Percentiles rank a stretch among this genome's conserved stretches.
Conservation (phyloP, 2,113 vertebrate species). For the Strix uralensis region DNA sequence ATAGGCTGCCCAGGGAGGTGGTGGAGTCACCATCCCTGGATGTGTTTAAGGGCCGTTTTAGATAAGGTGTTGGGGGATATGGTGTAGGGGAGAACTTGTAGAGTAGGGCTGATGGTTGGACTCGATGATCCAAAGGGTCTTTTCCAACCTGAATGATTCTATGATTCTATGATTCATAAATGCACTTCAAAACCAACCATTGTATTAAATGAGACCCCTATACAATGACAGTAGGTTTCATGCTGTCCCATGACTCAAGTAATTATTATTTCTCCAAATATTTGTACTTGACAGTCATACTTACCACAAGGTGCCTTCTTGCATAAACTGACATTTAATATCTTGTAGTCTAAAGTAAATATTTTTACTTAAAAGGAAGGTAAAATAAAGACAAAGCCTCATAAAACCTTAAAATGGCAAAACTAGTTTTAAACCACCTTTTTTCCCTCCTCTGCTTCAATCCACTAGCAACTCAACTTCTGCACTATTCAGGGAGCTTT, state of each 20-base stretch:
- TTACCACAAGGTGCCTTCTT: slow-evolving; percentile 11
- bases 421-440: background rate
- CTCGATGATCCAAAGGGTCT: no score
- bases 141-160: no score
- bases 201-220: slow-evolving; percentile 10
- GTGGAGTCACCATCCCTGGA: no score
- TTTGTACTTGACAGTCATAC: background rate
- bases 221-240: background rate
- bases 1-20: no score
- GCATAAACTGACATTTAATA: background rate
- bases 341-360: slow-evolving; percentile 48
- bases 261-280: slow-evolving; percentile 24
- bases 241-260: background rate
- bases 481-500: slow-evolving; percentile 61
- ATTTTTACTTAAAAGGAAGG: slow-evolving; percentile 24
- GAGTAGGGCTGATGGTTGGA: no score
- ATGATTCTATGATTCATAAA: background rate
- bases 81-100: no score
- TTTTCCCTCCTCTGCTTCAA: background rate
- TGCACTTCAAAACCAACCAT: background rate
- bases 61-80: no score
- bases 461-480: slow-evolving; percentile 60
- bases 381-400: slow-evolving; percentile 7
- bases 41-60: no score
- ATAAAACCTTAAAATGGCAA: background rate